phyloP scores from a whole-genome alignment of 2,113 vertebrate genomes.

The Poicephalus gulielmi region DNA sequence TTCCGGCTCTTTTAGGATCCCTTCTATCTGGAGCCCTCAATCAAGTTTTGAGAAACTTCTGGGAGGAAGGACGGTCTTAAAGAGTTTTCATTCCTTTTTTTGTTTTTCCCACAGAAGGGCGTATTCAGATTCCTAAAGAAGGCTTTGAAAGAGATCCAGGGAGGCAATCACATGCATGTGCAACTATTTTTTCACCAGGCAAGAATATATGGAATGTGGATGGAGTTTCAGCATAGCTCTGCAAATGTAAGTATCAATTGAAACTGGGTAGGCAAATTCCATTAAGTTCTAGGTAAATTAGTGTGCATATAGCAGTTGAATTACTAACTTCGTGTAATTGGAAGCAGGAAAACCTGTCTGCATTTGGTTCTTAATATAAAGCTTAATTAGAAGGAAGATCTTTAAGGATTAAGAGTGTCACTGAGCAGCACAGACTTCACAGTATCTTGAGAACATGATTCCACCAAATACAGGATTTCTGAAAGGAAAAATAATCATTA shows the following conservation, averaged over 20 bases:
- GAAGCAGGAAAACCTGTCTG: slow-evolving; percentile 63
- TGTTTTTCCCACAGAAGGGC: slow-evolving; percentile 65
- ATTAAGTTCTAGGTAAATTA: slow-evolving; percentile 54
- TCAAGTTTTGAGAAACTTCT: slow-evolving; percentile 48
- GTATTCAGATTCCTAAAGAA: slow-evolving; percentile 54
- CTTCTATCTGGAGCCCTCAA: slow-evolving; percentile 12
- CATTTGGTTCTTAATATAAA: slow-evolving; percentile 35
- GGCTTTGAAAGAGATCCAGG: slow-evolving; percentile 64
- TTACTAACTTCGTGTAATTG: slow-evolving; percentile 37
- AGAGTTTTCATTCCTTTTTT: slow-evolving; percentile 31
- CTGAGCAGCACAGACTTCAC: not conserved
- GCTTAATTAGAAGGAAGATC: slow-evolving; percentile 63
- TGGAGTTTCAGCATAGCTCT: slow-evolving; percentile 9
- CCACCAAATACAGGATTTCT: not conserved
- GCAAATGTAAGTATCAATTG: not conserved
- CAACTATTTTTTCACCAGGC: slow-evolving; percentile 55
- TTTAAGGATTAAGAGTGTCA: slow-evolving; percentile 22
- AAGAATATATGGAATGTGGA: slow-evolving; percentile 62
- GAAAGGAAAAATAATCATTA: not conserved
- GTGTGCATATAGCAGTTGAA: slow-evolving; percentile 6
- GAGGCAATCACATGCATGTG: slow-evolving; percentile 60
- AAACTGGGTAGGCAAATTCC: slow-evolving; percentile 5
- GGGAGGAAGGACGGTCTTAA: slow-evolving; percentile 6
- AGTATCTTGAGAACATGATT: not conserved
- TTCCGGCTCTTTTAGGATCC: slow-evolving; percentile 16